These are phyloP conservation scores for Chionoecetes opilio DNA, from an alignment of 1,140 invertebrate species.

Conservation along the genomic window DNA sequence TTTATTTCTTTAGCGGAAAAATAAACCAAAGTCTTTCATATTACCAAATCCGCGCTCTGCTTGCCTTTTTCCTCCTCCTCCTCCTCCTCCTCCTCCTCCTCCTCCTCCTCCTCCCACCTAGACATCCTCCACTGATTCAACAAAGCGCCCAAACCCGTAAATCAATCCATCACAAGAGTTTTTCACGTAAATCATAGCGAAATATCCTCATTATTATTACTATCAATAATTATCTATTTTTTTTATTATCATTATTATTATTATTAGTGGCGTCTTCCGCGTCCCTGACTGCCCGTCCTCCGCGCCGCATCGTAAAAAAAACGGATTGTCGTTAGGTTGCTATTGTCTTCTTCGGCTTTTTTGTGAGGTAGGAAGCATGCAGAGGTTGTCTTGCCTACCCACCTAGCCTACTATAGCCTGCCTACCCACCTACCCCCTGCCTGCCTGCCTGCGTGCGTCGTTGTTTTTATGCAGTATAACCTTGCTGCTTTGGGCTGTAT, in stretches of 20 bases:
- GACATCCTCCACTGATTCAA: neutral
- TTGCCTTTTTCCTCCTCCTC: neutral
- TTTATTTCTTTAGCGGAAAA: conserved; percentile 9
- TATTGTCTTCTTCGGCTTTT: too few species aligned
- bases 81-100: conserved; percentile 23
- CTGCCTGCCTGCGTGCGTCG: too few species aligned
- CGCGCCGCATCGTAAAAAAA: neutral
- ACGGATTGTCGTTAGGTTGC: neutral
- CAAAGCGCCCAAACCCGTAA: neutral
- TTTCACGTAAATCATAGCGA: neutral
- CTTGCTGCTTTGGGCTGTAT: too few species aligned
- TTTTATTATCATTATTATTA: neutral
- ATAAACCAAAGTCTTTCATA: neutral
- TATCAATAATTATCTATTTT: neutral
- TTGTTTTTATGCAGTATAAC: too few species aligned
- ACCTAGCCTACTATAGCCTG: too few species aligned
- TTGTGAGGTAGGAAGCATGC: too few species aligned
- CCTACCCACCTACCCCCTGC: too few species aligned
- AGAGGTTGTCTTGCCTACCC: too few species aligned
- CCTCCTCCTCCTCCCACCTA: too few species aligned
- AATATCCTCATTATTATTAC: neutral
- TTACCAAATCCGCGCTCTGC: neutral
- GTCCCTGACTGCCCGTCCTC: neutral
- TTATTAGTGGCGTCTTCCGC: neutral
- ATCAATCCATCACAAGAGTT: neutral